A percentile compares a stretch with the other conserved stretches of the same genome.
These are phyloP conservation scores for Pseudorectes ferrugineus DNA, from an alignment of 2,113 vertebrate genomes.

Conservation along the genomic window DNA sequence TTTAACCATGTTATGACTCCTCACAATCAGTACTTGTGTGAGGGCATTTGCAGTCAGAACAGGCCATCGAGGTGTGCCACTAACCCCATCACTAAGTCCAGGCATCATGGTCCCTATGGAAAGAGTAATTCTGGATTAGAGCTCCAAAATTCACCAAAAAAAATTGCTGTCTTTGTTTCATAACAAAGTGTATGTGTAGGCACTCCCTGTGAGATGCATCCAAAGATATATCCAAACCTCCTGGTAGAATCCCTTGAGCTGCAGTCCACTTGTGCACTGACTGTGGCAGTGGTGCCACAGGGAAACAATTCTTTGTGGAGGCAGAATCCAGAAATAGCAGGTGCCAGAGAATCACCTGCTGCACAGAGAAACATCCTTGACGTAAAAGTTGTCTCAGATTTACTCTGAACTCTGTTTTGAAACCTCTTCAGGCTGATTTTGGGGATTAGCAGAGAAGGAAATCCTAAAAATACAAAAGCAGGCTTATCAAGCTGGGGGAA, in stretches of 20 bases:
- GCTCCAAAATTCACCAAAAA: not conserved
- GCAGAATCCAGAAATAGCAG: not conserved
- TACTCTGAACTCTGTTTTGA: not conserved
- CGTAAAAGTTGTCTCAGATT: not conserved
- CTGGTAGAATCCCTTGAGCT: not conserved
- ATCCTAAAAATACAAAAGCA: constrained; percentile 29
- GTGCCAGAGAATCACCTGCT: not conserved
- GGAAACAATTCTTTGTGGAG: not conserved
- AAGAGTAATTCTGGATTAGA: not conserved
- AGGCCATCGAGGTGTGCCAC: not conserved
- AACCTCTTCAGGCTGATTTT: not conserved
- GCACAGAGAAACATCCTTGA: not conserved
- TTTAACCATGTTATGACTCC: not conserved
- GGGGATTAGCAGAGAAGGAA: not conserved
- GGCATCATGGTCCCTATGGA: not conserved
- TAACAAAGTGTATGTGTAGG: not conserved
- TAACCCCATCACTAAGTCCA: not conserved
- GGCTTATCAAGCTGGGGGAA: not conserved
- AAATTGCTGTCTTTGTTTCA: not conserved
- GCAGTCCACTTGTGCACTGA: not conserved
- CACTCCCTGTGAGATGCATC: not conserved
- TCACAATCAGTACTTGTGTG: not conserved
- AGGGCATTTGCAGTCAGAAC: not conserved
- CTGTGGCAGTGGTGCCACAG: not conserved
- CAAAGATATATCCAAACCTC: not conserved